Conservation (phyloP, 2,113 vertebrate genomes). For the Mastomys coucha region DNA sequence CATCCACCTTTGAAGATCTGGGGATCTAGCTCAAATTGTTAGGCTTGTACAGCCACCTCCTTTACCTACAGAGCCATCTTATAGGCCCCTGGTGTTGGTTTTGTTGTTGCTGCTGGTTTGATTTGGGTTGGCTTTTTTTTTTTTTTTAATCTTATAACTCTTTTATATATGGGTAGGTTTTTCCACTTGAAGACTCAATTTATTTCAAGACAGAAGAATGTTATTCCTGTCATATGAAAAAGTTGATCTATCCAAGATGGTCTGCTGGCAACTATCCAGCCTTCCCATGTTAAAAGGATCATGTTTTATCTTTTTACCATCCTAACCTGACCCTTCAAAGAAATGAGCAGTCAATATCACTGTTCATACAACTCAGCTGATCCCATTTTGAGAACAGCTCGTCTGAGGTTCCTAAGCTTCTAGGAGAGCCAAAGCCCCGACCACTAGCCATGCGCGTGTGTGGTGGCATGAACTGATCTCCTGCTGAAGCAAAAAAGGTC, state of each 20-base stretch:
- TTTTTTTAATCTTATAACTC: background rate
- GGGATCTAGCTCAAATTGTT: background rate
- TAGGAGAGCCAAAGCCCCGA: background rate
- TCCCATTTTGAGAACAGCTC: background rate
- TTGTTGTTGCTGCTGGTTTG: background rate
- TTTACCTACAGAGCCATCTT: background rate
- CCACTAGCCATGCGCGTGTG: background rate
- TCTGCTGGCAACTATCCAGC: background rate
- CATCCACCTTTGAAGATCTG: background rate
- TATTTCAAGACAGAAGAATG: background rate
- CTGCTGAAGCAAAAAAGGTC: background rate
- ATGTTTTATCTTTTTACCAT: background rate
- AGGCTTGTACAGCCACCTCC: background rate
- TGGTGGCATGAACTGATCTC: background rate
- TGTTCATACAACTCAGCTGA: slow-evolving; percentile 4
- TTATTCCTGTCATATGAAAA: background rate
- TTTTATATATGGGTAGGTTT: background rate
- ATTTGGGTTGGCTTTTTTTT: background rate
- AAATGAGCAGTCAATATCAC: background rate
- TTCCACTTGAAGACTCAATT: background rate
- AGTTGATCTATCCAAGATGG: background rate
- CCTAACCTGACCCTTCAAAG: slow-evolving; percentile 20
- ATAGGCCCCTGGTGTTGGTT: background rate
- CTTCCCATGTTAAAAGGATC: slow-evolving; percentile 31
- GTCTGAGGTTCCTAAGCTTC: background rate